Conservation (phyloP, 2,888 invertebrate genomes). For the Limnephilus lunatus region DNA sequence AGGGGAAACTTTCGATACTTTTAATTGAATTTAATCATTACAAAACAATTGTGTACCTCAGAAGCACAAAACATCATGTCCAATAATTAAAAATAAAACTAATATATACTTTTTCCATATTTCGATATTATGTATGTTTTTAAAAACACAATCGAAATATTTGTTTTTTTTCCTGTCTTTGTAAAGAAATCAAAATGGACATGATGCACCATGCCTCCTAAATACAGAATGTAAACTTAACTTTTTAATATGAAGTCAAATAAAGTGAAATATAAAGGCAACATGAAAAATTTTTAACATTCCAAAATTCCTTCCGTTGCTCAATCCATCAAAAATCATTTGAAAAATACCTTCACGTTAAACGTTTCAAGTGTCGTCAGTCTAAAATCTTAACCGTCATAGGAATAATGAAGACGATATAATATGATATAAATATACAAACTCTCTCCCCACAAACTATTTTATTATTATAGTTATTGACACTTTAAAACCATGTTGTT, state of each 20-base stretch:
- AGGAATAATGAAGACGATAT: constrained; percentile 33
- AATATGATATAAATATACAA: constrained; percentile 37
- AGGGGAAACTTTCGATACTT: neutral
- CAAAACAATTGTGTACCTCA: neutral
- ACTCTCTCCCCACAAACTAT: constrained; percentile 20
- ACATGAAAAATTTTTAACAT: neutral
- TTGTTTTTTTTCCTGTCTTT: neutral
- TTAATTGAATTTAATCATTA: neutral
- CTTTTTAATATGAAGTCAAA: too few species aligned
- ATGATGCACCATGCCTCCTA: neutral
- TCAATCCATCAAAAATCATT: neutral
- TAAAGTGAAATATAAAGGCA: neutral
- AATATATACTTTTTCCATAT: neutral
- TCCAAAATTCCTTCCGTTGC: neutral
- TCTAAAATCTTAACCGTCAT: constrained; percentile 16
- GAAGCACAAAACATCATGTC: neutral
- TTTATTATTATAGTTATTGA: constrained; percentile 42
- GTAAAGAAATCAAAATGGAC: neutral
- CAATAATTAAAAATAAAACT: neutral
- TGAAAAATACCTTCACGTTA: neutral
- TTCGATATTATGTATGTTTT: neutral
- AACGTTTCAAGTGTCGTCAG: constrained; percentile 35
- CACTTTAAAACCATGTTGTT: constrained; percentile 35
- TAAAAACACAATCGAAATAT: neutral
- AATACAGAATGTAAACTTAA: neutral